Percentiles rank a stretch among this genome's conserved stretches.
phyloP scores from a whole-genome alignment of 2,888 invertebrate genomes.

The Heliconius erato region DNA sequence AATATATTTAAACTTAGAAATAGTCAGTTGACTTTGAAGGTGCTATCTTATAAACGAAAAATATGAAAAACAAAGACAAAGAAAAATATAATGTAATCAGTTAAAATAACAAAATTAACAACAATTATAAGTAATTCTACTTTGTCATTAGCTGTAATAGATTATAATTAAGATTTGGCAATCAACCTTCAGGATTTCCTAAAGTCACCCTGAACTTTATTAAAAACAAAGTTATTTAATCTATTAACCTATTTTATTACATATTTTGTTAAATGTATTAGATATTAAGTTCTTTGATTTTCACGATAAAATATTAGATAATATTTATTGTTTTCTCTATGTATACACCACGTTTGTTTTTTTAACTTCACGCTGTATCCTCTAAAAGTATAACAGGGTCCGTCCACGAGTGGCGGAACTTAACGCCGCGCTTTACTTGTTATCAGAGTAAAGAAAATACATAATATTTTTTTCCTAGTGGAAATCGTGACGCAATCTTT shows the following conservation, averaged over 20 bases:
- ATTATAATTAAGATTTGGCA: conserved; percentile 11
- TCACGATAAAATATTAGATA: too few species aligned
- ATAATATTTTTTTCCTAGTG: too few species aligned
- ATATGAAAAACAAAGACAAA: neutral
- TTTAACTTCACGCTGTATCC: too few species aligned
- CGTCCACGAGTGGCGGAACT: too few species aligned
- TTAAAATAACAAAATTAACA: neutral
- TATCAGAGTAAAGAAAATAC: too few species aligned
- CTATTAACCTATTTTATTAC: neutral
- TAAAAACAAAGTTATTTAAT: neutral
- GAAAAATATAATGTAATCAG: neutral
- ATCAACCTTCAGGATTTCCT: conserved; percentile 6
- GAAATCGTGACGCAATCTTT: too few species aligned
- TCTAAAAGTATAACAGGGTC: too few species aligned
- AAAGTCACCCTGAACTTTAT: conserved; percentile 13
- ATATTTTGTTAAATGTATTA: neutral
- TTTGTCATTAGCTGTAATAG: neutral
- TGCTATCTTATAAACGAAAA: too few species aligned
- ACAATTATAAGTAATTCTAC: neutral
- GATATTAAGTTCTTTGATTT: too few species aligned
- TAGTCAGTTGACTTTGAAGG: neutral
- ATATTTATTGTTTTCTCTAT: neutral
- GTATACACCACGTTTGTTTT: neutral
- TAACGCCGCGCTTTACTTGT: too few species aligned
- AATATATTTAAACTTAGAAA: neutral